These are phyloP conservation scores for Umimayanthus kanabou DNA, from an alignment of 92 coral and sea anemone species.

Conservation along the genomic window DNA sequence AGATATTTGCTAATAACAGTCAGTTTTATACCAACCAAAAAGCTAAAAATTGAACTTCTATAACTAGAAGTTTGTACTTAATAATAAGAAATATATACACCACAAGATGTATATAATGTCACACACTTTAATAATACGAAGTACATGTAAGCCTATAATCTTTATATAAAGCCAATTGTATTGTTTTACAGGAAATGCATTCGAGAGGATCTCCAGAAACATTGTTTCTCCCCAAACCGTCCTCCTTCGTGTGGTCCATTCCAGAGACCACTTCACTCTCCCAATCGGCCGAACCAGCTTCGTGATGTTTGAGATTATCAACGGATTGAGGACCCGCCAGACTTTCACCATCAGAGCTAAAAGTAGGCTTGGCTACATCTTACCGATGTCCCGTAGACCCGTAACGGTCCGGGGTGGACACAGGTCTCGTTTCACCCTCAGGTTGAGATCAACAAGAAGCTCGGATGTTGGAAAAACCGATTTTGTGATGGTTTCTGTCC, in stretches of 20 bases:
- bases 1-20: too few relatives aligned
- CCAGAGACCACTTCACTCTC: conserved; percentile 68
- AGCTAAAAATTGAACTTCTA: too few relatives aligned
- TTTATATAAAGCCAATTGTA: too few relatives aligned
- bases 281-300: conserved; percentile 49
- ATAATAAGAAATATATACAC: too few relatives aligned
- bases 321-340: background rate
- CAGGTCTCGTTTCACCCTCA: background rate
- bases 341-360: background rate
- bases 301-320: conserved; percentile 48
- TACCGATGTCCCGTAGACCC: background rate
- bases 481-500: background rate
- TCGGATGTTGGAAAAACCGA: too few relatives aligned
- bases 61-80: too few relatives aligned
- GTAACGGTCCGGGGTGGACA: background rate
- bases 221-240: conserved; percentile 64
- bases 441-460: background rate
- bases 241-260: conserved; percentile 62
- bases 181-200: conserved; percentile 45
- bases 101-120: too few relatives aligned
- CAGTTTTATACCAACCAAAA: too few relatives aligned
- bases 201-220: background rate
- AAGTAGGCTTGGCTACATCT: background rate
- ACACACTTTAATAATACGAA: too few relatives aligned
- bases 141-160: too few relatives aligned